Evolutionary conservation across 2,113 vertebrate species (phyloP).

Genomic region (Hucho hucho): DNA sequence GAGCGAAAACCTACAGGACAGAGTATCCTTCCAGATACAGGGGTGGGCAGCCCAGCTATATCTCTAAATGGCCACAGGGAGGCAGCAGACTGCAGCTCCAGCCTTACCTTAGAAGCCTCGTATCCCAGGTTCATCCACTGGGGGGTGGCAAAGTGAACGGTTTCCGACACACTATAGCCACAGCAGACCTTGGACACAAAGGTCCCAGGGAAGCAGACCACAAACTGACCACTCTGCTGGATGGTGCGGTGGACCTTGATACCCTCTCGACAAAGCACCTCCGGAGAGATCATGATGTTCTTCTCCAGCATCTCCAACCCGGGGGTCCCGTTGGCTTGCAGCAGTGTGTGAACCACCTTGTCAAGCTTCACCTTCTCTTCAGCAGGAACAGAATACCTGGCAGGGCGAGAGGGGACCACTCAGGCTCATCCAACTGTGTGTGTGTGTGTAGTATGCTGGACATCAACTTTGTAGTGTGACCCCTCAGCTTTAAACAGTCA

Average conservation of each 20-base stretch:
- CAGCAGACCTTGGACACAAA: conserved; percentile 98
- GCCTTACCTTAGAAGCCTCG: conserved; percentile 90
- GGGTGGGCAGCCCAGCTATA: not conserved
- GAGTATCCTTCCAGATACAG: too few relatives aligned
- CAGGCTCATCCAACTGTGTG: not conserved
- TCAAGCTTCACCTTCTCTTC: conserved; percentile 97
- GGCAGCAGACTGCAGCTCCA: not conserved
- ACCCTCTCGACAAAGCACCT: conserved; percentile 94
- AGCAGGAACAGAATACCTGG: conserved; percentile 99
- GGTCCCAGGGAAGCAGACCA: conserved; percentile 96
- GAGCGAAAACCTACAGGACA: too few relatives aligned
- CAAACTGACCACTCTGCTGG: conserved; percentile 95
- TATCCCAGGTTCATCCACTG: conserved; percentile 98
- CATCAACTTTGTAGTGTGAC: not conserved
- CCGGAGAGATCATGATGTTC: conserved; percentile 98
- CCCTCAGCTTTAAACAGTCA: not conserved
- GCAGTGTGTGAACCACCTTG: conserved; percentile 96
- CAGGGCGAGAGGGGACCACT: not conserved
- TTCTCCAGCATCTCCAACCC: conserved; percentile 99
- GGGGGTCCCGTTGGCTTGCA: conserved; percentile 98
- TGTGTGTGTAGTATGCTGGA: not conserved
- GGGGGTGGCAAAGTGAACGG: conserved; percentile 97
- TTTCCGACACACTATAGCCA: conserved; percentile 98
- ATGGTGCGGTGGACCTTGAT: conserved; percentile 96
- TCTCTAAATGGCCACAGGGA: not conserved